phyloP scores from a whole-genome alignment of 2,888 invertebrate species.

The Stenurella melanura region DNA sequence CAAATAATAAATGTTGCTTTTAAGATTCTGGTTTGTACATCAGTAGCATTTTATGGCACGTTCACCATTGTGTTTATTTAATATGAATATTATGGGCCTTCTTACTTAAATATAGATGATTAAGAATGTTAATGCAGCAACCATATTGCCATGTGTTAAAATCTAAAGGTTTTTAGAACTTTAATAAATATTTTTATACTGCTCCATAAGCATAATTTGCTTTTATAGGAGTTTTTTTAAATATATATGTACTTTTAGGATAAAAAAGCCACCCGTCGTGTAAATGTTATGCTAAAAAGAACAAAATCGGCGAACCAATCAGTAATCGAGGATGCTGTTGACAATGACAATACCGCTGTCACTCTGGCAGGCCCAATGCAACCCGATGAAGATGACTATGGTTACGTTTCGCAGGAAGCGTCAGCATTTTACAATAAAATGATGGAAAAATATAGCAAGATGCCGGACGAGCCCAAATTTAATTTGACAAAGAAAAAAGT shows the following conservation, averaged over 20 bases:
- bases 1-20: too few species aligned
- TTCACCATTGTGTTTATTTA: too few species aligned
- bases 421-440: conserved; percentile 88
- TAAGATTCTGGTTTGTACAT: too few species aligned
- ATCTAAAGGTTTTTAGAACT: too few species aligned
- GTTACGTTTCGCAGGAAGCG: conserved; percentile 86
- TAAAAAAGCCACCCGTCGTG: conserved; percentile 71
- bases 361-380: conserved; percentile 85
- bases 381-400: conserved; percentile 94
- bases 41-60: too few species aligned
- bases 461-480: conserved; percentile 84
- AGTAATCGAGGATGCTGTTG: conserved; percentile 87
- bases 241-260: conserved; percentile 62
- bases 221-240: background rate
- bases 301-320: conserved; percentile 94
- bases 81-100: too few species aligned
- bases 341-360: conserved; percentile 84
- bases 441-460: conserved; percentile 87
- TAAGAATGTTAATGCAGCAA: too few species aligned
- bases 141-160: too few species aligned
- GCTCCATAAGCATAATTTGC: too few species aligned
- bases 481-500: conserved; percentile 75
- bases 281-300: conserved; percentile 80
- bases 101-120: too few species aligned
- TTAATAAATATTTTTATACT: too few species aligned